A percentile compares a stretch with the other conserved stretches of the same genome.
phyloP scores from a whole-genome alignment of 1,140 invertebrate genomes.

The Meloidogyne floridensis region DNA sequence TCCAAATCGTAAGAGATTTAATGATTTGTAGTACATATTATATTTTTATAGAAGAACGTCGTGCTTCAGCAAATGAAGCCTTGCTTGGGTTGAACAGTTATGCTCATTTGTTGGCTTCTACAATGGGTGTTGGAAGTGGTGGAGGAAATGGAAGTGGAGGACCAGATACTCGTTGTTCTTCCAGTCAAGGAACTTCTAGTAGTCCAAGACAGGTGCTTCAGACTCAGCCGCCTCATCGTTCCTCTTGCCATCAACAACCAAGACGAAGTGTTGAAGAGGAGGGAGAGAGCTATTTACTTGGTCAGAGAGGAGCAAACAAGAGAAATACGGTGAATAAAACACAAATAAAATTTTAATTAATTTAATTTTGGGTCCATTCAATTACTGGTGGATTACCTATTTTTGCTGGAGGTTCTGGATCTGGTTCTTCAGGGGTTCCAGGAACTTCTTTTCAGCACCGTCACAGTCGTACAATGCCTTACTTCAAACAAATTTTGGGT shows the following conservation, averaged over 20 bases:
- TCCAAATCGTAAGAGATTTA: conserved; percentile 38
- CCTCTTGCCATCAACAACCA: neutral
- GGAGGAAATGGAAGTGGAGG: conserved; percentile 16
- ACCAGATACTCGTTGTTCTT: conserved; percentile 25
- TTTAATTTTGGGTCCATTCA: conserved; percentile 21
- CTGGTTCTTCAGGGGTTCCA: neutral
- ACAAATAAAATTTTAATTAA: conserved; percentile 1
- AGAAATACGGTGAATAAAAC: conserved; percentile 52
- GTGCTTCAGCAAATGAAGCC: conserved; percentile 61
- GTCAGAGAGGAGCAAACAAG: conserved; percentile 47
- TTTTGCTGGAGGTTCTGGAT: neutral
- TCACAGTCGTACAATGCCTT: conserved; percentile 41
- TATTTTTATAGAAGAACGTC: conserved; percentile 56
- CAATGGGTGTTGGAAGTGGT: conserved; percentile 41
- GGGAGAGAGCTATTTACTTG: conserved; percentile 51
- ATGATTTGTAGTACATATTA: neutral
- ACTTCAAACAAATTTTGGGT: conserved; percentile 16
- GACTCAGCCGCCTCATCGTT: neutral
- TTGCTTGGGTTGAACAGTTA: conserved; percentile 54
- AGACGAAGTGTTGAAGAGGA: conserved; percentile 53
- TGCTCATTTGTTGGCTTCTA: conserved; percentile 52
- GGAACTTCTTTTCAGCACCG: conserved; percentile 33
- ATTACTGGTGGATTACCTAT: conserved; percentile 25
- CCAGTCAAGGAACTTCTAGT: conserved; percentile 21
- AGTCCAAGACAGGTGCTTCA: neutral